Evolutionary conservation across 2,797 vertebrate species (phyloP), one percentile per base, ranked within the genome.

Genomic region (Salmo trutta): DNA sequence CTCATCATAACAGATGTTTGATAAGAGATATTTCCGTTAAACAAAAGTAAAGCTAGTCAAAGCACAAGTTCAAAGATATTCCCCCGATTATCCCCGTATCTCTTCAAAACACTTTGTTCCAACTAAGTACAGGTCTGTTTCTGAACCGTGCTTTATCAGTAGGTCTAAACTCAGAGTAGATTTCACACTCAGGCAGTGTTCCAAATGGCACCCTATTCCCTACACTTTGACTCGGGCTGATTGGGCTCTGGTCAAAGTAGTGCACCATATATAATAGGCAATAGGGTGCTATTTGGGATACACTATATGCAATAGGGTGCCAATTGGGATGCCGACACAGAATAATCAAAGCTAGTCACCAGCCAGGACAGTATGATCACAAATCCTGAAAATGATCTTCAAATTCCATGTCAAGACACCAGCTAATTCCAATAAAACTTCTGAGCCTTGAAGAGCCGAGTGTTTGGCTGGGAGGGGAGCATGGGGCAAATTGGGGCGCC

Each of bases 391-490:
- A 91, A 89, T 74, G 82, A 90, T 82, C 83, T 84, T 82, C 82
- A 85, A 89, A 87, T 88, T 87, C 81, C 80, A 84, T 85, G 88
- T 88, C 89, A 85, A 77, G 81, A 89, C 90, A 91, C 82, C 86
- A 89, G 85, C 88, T 85, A 88, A 93, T 85, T 91, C 85, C 84
- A 89, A 89, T 89, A 90, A 90, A 90, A 89, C 80, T 71, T 84
- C 66, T 92, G 88, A 68, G 88, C 87, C 85, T 89, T 86, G 66
- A 74, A 75, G 76, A 47, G 12, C 29, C 15, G 54, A 7, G 36
- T 15, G n/a, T 24, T 16, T 54, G 29, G n/a, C 21, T 19, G 15
- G 56, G 56, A 59, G 16, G 56, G n/a, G 21, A 68, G 24, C 59
- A n/a, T 19, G 72, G 79, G 85, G 79, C 86, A 83, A 82, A 88